Percentiles rank a stretch among this genome's conserved stretches.
Evolutionary conservation across 2,888 invertebrate species (phyloP).

Genomic region (Linnaemya tessellans): DNA sequence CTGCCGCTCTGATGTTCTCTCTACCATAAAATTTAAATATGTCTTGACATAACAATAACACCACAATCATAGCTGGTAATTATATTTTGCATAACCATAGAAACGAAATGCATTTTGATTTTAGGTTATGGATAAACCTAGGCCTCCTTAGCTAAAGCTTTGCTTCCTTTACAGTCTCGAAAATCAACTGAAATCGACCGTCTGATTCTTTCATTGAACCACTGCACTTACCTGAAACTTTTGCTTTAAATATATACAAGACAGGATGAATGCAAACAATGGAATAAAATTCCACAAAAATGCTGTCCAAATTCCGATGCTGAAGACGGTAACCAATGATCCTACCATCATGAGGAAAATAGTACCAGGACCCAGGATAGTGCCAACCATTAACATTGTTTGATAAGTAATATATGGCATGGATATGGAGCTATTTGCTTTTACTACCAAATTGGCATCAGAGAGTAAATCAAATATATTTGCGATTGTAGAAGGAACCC

Average conservation of each 20-base stretch:
- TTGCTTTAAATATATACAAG: conserved; percentile 87
- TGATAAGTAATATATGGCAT: conserved; percentile 90
- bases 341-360: conserved; percentile 92
- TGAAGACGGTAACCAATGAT: conserved; percentile 89
- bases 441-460: conserved; percentile 90
- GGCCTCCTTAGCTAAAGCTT: no score
- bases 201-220: no score
- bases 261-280: conserved; percentile 86
- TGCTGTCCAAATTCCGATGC: conserved; percentile 87
- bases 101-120: no score
- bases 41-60: no score
- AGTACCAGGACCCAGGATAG: conserved; percentile 89
- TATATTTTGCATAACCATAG: no score
- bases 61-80: no score
- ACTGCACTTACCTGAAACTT: conserved; percentile 87
- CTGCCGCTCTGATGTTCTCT: no score
- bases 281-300: conserved; percentile 88
- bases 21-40: no score
- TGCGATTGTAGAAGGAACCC: conserved; percentile 98
- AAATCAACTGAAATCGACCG: no score
- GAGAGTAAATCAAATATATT: conserved; percentile 95
- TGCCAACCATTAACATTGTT: conserved; percentile 88
- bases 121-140: no score
- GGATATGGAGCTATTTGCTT: conserved; percentile 95
- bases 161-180: no score